Conservation (phyloP, 1,140 invertebrate species). For the Diorhabda carinulata region DNA sequence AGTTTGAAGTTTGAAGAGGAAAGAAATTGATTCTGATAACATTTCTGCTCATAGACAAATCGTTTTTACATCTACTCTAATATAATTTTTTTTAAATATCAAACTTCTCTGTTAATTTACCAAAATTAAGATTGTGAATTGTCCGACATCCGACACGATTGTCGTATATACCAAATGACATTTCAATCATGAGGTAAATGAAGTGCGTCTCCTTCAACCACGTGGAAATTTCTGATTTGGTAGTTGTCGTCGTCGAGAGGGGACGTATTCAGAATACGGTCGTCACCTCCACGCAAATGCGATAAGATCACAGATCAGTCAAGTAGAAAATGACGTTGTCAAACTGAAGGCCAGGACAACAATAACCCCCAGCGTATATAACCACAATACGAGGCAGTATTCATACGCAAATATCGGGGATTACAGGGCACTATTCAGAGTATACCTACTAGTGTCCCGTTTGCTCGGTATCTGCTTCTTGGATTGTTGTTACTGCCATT, state of each 20-base stretch:
- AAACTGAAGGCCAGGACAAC: conserved; percentile 43
- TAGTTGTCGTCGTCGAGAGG: conserved; percentile 12
- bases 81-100: too few species aligned
- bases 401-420: conserved; percentile 42
- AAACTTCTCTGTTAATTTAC: too few species aligned
- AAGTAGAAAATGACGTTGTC: conserved; percentile 48
- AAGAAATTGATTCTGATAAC: too few species aligned
- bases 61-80: too few species aligned
- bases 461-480: too few species aligned
- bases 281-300: conserved; percentile 40
- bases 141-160: neutral
- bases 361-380: conserved; percentile 25
- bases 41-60: too few species aligned
- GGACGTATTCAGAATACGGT: conserved; percentile 30
- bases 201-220: conserved; percentile 9
- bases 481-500: too few species aligned
- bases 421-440: conserved; percentile 25
- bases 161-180: neutral
- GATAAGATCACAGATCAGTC: conserved; percentile 47
- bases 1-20: too few species aligned
- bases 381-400: conserved; percentile 30
- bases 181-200: conserved; percentile 10
- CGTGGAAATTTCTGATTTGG: conserved; percentile 24
- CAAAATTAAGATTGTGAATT: neutral
- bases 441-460: neutral